These are phyloP conservation scores for Chondrosia reniformis DNA, from an alignment of 37 sponge, comb jelly and placozoan genomes.

Conservation along the genomic window DNA sequence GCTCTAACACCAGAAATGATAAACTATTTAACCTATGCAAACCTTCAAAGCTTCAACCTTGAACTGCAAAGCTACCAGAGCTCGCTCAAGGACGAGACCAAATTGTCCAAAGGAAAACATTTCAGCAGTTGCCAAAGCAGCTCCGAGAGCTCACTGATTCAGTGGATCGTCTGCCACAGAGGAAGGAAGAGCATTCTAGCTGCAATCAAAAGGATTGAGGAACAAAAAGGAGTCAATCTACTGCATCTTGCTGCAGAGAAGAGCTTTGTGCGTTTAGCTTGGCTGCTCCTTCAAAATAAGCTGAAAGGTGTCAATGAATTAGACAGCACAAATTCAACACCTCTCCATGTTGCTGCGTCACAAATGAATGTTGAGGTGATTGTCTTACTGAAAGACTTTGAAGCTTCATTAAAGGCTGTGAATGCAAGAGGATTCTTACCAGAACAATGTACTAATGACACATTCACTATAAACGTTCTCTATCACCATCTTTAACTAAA, in stretches of 20 bases:
- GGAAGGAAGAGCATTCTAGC: neutral
- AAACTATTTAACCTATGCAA: conserved; percentile 42
- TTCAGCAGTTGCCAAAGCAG: neutral
- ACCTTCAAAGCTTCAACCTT: conserved; percentile 17
- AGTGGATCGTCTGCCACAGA: neutral
- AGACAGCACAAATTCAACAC: conserved; percentile 51
- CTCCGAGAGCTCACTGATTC: neutral
- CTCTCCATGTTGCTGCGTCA: conserved; percentile 63
- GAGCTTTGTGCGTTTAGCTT: conserved; percentile 51
- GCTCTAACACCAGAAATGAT: conserved; percentile 61
- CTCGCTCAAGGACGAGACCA: neutral
- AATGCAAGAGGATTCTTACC: neutral
- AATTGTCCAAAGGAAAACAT: neutral
- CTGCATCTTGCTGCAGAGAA: conserved; percentile 67
- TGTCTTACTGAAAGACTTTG: conserved; percentile 31
- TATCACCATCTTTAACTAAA: no score
- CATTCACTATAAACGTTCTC: neutral
- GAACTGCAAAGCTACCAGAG: neutral
- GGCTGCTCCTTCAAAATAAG: conserved; percentile 22
- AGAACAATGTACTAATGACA: neutral
- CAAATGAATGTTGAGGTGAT: conserved; percentile 45
- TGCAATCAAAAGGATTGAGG: neutral
- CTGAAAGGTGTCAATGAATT: conserved; percentile 10
- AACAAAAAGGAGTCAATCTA: conserved; percentile 5
- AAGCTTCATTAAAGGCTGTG: neutral